Conservation (phyloP, 2,888 invertebrate genomes). For the Agapostemon virescens region DNA sequence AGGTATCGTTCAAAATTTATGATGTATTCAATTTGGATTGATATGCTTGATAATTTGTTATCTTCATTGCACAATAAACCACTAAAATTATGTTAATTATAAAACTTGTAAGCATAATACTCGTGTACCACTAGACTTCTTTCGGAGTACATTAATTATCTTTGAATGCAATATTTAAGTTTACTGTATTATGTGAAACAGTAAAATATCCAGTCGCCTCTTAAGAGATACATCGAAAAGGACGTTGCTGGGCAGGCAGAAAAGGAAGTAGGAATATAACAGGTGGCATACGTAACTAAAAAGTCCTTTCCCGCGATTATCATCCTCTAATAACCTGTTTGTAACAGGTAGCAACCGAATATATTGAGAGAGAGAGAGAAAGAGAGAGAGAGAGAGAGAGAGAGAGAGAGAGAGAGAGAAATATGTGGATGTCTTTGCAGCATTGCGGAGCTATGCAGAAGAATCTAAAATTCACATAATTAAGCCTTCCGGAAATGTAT, state of each 20-base stretch:
- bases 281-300: constrained; percentile 78
- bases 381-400: background rate
- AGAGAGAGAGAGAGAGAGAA: background rate
- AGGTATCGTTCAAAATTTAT: too few species aligned
- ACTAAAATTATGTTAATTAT: background rate
- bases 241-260: constrained; percentile 49
- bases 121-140: background rate
- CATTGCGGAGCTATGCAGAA: background rate
- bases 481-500: background rate
- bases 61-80: background rate
- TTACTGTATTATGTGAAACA: constrained; percentile 42
- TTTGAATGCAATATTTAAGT: constrained; percentile 8
- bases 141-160: background rate
- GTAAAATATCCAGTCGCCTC: constrained; percentile 63
- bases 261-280: constrained; percentile 72
- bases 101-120: background rate
- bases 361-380: background rate
- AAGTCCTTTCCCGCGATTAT: constrained; percentile 68
- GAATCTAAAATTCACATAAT: background rate
- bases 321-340: constrained; percentile 32
- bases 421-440: background rate
- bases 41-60: too few species aligned
- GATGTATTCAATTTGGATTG: too few species aligned
- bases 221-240: constrained; percentile 40
- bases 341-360: constrained; percentile 35